Evolutionary conservation across 2,888 invertebrate species (phyloP), one percentile per base, ranked within the genome.

Genomic region (Philereme transversata): DNA sequence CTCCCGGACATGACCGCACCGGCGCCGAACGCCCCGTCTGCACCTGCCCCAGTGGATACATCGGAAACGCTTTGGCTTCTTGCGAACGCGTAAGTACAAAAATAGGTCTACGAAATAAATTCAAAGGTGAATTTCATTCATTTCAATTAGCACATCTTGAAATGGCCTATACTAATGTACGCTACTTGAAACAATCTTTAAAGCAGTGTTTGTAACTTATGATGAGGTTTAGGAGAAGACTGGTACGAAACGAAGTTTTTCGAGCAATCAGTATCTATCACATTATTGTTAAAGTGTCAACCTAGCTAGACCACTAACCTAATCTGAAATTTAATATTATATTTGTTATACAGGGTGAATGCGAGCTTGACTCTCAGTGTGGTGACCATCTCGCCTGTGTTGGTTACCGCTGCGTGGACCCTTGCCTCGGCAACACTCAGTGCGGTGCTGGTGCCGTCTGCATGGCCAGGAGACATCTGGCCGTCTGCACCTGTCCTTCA

Each of bases 11-110:
- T 79, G 97, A 97, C 82, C 95, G 95, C 63, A 95, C 95, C 5
- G 96, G 96, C 47, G 95, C 95, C 57, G 97, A 97, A 76, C 93
- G 97, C 5, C 97, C 97, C 5, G 97, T 97, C 48, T 97, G 97
- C 81, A 97, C 96, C 7, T 97, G 97, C 77, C 94, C 95, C 9
- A 87, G 94, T 4, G 97, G 97, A 48, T 96, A 96, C 81, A 93
- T 96, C 53, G 97, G 97, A 38, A 96, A 97, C 79, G 96, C 97
- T 3, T 88, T 97, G 41, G 88, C 92, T 5, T 90, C 93, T 71
- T 97, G 97, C 80, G 93, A 93, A 61, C 91, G 93, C 74, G 94
- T 94, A 78, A 83, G 87, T 65, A 7, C 4, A 45, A 45, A n/a
- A 36, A 7, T 6, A 38, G 22, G 6, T 9, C 10, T 34, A 2